Conservation (phyloP, 2,888 invertebrate species). For the Scaptomyza caliginosa region DNA sequence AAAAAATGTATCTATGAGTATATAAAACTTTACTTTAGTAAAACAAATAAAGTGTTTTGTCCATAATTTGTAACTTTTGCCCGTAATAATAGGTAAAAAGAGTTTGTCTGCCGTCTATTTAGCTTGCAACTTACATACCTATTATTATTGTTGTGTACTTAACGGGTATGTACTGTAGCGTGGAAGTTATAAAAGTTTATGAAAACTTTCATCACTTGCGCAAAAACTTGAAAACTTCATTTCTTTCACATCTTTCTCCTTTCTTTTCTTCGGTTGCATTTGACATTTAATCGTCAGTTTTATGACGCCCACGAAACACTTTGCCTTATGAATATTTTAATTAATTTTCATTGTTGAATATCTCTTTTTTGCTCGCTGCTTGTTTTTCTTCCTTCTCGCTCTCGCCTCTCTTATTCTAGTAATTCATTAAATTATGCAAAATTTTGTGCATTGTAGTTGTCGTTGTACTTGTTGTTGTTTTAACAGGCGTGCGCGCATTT, state of each 20-base stretch:
- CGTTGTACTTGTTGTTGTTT: constrained; percentile 7
- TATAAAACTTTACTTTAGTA: no score
- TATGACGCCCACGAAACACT: constrained; percentile 17
- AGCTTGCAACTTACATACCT: constrained; percentile 4
- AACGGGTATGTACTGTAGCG: not conserved
- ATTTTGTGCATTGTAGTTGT: constrained; percentile 39
- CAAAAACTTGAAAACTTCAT: constrained; percentile 7
- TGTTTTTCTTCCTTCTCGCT: not conserved
- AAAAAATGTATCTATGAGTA: no score
- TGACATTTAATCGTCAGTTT: constrained; percentile 67
- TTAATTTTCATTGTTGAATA: constrained; percentile 69
- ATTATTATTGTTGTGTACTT: not conserved
- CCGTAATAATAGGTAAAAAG: not conserved
- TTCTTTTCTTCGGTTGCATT: constrained; percentile 24
- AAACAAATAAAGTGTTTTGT: not conserved
- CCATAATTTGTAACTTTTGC: not conserved
- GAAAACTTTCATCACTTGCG: not conserved
- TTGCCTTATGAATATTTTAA: constrained; percentile 71
- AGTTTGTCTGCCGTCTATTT: not conserved
- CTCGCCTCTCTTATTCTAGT: constrained; percentile 1
- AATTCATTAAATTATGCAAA: constrained; percentile 66
- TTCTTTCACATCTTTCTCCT: not conserved
- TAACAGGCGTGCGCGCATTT: constrained; percentile 45
- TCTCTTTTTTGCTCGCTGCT: constrained; percentile 3
- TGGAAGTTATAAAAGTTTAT: constrained; percentile 4